phyloP scores from a whole-genome alignment of 2,888 invertebrate genomes.

The Stenotaenia linearis region DNA sequence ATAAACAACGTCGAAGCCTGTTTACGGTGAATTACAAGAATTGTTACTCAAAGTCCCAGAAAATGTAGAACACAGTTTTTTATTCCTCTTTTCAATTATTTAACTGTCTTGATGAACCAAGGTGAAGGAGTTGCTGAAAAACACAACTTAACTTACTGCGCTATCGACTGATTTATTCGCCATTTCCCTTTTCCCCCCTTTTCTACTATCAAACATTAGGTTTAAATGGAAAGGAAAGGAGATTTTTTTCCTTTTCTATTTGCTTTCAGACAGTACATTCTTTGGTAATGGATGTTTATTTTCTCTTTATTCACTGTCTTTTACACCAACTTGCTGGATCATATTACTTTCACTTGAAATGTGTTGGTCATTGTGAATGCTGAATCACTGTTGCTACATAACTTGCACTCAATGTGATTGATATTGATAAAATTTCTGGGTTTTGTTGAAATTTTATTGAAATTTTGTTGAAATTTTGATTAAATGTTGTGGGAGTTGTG shows the following conservation, averaged over 20 bases:
- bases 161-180: neutral
- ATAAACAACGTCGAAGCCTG: too few species aligned
- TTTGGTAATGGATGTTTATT: neutral
- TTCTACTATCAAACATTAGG: neutral
- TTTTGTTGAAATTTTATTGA: too few species aligned
- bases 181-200: neutral
- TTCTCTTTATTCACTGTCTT: neutral
- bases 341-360: neutral
- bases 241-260: neutral
- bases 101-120: too few species aligned
- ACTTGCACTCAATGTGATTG: neutral
- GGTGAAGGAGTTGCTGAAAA: too few species aligned
- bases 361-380: neutral
- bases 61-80: too few species aligned
- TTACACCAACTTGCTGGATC: neutral
- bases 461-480: too few species aligned
- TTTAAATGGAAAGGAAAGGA: neutral
- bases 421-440: too few species aligned
- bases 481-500: too few species aligned
- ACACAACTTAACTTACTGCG: neutral
- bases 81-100: too few species aligned
- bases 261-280: neutral
- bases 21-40: too few species aligned
- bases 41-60: too few species aligned
- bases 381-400: neutral